Percentiles rank a stretch among this genome's conserved stretches.
These are phyloP conservation scores for Platypus cylindrus DNA, from an alignment of 2,888 invertebrate species.

Conservation along the genomic window DNA sequence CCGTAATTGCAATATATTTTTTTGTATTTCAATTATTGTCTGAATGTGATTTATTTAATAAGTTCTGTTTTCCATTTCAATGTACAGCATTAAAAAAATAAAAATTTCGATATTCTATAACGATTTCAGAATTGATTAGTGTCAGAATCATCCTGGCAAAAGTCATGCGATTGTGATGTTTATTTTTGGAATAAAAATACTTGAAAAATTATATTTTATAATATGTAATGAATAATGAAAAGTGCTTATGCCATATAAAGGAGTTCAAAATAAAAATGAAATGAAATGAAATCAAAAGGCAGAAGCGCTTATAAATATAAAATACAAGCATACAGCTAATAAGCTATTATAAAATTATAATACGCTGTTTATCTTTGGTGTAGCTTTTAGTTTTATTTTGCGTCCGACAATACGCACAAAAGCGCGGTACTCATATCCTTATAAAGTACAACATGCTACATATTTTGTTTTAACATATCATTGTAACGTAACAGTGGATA, in stretches of 20 bases:
- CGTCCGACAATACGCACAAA: slow-evolving; percentile 11
- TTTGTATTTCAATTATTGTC: no score
- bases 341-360: slow-evolving; percentile 15
- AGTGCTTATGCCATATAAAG: slow-evolving; percentile 7
- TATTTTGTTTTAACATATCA: slow-evolving; percentile 15
- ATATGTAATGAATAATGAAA: no score
- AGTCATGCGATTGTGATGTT: no score
- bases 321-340: slow-evolving; percentile 9
- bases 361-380: slow-evolving; percentile 9
- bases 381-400: slow-evolving; percentile 10
- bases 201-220: no score
- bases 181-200: no score
- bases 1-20: no score
- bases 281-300: slow-evolving; percentile 2
- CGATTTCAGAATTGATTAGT: no score
- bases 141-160: no score
- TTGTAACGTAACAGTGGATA: slow-evolving; percentile 13
- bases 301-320: slow-evolving; percentile 8
- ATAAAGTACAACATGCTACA: slow-evolving; percentile 14
- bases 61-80: no score
- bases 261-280: not conserved
- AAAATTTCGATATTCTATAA: no score
- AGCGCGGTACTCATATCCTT: slow-evolving; percentile 11
- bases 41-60: no score
- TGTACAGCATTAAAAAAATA: no score